Evolutionary conservation across 2,797 vertebrate species (phyloP), one percentile per base, ranked within the genome.

Genomic region (Molossus molossus): DNA sequence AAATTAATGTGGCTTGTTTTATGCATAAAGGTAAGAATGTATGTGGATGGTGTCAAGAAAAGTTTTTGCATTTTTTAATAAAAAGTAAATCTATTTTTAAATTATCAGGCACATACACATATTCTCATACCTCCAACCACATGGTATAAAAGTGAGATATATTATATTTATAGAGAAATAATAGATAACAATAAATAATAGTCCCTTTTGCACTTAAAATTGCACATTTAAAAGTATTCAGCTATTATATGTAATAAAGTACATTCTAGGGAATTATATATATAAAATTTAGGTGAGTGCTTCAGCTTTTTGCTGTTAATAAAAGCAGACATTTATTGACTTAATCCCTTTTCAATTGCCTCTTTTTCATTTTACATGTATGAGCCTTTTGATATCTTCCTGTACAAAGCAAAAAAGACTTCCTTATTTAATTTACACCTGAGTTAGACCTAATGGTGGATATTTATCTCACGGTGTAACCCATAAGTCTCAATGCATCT

Each of bases 41-140:
- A 1, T 13, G 85, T 79, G 94, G 57, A 14, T 0, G 37, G 29
- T 70, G 29, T 75, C 84, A 91, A 85, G 55, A 79, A 96, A 45
- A 79, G 14, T 29, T 18, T 57, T 97, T 79, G 58, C 20, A 40
- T 97, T 96, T 97, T 96, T 98, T 76, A 98, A 97, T 98, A 97
- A 98, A 97, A 97, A 58, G n/a, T 2, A 9, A 93, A 58, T 94
- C 58, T 55, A 25, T 96, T 96, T 96, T 94, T 81, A 86, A 86
- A 86, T 70, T 9, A 73, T 65, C 29, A 89, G 25, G 15, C 6
- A n/a, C 5, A 40, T 77, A 69, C 0, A 55, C 11, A 25, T 27
- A 20, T 72, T 9, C 9, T 76, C 9, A 53, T 45, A 12, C 6
- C 8, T 85, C 1, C 9, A 79, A 11, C 76, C 4, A 53, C 13